A percentile compares a stretch with the other conserved stretches of the same genome.
phyloP scores from a whole-genome alignment of 2,888 invertebrate species.

The Eupithecia tripunctaria region DNA sequence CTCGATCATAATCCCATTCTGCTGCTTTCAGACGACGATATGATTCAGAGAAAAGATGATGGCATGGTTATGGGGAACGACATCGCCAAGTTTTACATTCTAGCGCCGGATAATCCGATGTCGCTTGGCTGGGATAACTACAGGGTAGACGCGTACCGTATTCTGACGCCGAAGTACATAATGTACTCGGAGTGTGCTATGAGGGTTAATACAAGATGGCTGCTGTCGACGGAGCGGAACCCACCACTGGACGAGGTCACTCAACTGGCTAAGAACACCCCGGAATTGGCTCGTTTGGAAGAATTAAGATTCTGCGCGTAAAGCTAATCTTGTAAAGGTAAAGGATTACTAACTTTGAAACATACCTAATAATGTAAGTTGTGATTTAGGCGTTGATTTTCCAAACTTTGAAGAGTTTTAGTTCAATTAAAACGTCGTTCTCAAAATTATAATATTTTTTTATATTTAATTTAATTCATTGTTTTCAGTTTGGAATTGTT shows the following conservation, averaged over 20 bases:
- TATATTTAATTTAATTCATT: neutral
- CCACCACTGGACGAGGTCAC: conserved; percentile 1
- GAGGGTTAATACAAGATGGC: neutral
- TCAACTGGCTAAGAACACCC: neutral
- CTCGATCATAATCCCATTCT: neutral
- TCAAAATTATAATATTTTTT: neutral
- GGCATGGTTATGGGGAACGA: conserved; percentile 1
- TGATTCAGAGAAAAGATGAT: neutral
- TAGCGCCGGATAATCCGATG: conserved; percentile 2
- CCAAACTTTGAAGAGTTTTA: neutral
- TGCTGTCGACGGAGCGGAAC: neutral
- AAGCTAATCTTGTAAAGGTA: neutral
- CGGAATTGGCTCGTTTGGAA: conserved; percentile 4
- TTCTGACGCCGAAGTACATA: conserved; percentile 4
- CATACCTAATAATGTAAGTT: neutral
- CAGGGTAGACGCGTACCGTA: neutral
- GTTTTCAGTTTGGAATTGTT: neutral
- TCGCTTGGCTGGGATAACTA: neutral
- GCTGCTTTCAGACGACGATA: neutral
- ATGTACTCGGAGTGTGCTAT: conserved; percentile 3
- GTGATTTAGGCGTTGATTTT: neutral
- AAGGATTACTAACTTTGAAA: neutral
- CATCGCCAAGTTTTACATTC: conserved; percentile 1
- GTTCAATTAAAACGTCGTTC: neutral
- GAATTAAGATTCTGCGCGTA: neutral